phyloP scores from a whole-genome alignment of 2,888 invertebrate genomes.

The Conomelus anceps region DNA sequence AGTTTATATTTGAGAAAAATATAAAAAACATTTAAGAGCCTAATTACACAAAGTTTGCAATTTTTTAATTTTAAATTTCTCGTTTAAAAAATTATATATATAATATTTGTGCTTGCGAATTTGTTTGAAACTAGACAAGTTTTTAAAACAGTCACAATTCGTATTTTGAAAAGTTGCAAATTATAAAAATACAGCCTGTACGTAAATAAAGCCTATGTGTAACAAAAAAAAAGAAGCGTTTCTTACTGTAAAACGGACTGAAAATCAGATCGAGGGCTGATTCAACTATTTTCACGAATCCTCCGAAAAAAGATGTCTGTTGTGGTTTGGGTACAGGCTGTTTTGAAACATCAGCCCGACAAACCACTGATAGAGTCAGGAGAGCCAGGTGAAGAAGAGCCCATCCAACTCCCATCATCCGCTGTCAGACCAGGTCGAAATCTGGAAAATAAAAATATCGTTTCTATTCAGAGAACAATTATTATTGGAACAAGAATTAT shows the following conservation, averaged over 20 bases:
- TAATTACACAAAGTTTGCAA: too few species aligned
- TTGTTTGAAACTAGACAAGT: not conserved
- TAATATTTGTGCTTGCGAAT: too few species aligned
- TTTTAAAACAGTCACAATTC: not conserved
- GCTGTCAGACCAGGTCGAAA: not conserved
- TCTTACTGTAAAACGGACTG: conserved; percentile 1
- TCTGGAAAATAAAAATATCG: not conserved
- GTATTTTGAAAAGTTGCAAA: not conserved
- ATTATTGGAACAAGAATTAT: too few species aligned
- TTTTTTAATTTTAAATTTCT: too few species aligned
- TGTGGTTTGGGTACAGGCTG: not conserved
- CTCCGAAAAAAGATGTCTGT: not conserved
- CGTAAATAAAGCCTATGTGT: too few species aligned
- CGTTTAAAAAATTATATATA: too few species aligned
- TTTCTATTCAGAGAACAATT: too few species aligned
- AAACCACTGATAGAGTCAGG: not conserved
- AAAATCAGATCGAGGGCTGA: conserved; percentile 1
- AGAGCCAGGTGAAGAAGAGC: not conserved
- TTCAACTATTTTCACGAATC: not conserved
- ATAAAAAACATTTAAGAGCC: too few species aligned
- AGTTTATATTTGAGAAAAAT: not conserved
- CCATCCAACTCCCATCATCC: conserved; percentile 5
- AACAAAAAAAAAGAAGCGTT: too few species aligned
- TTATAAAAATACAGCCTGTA: not conserved
- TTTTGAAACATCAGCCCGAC: not conserved